Evolutionary conservation across 2,888 invertebrate genomes (phyloP), one percentile per base, ranked within the genome.

Genomic region (Drosophila formosana): DNA sequence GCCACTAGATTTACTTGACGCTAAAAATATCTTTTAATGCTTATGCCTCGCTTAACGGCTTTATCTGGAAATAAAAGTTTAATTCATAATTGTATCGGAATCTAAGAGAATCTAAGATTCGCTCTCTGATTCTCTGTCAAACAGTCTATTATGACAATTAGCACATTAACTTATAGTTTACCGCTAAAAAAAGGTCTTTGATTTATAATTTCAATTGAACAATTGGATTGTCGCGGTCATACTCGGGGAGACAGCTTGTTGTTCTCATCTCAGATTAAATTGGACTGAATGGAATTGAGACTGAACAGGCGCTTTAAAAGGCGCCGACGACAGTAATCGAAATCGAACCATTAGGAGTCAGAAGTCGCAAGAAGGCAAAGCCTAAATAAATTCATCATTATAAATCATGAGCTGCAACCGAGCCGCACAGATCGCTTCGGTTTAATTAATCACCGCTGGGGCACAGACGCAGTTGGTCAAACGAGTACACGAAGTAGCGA

Each of bases 301-400:
- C 89, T 88, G 51, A 89, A 88, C 80, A 87, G 69, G 89, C 68
- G 49, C 68, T 73, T 63, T 71, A 55, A 84, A 89, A 84, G 82
- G 78, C 78, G 70, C 89, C 83, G 88, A 70, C 83, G 30, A 26
- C 78, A 65, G 67, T 69, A 66, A 49, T 41, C 18, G 79, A 69
- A 71, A 67, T 78, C 79, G 82, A 63, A 64, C 45, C 56, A 65
- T 50, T 75, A 69, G 28, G 28, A 53, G 41, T 37, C 57, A 45
- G 45, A 56, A 56, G 55, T 45, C 45, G 55, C 39, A 41, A 41
- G 39, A 13, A 45, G 57, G 57, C 72, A 73, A 86, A 87, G 82
- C 89, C 88, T 84, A 90, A 90, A 90, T 91, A 90, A 91, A 91
- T 91, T 91, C 91, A 85, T 91, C 91, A 90, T 88, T 90, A 90